Evolutionary conservation across 2,797 vertebrate species (phyloP), one percentile per base, ranked within the genome.

Genomic region (Trichosurus vulpecula): DNA sequence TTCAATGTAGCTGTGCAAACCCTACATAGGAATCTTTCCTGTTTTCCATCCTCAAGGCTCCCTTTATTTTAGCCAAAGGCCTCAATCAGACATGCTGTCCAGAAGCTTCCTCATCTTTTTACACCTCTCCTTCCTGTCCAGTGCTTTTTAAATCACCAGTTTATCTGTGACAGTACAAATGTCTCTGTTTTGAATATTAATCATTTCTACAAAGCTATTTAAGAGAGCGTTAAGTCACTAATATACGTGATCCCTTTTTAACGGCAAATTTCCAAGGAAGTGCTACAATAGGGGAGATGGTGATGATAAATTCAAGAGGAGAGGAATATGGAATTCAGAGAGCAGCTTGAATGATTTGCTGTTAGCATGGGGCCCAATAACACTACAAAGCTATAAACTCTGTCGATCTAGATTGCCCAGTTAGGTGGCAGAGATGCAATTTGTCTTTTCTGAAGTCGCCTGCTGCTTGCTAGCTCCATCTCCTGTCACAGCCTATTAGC

Each of bases 401-500:
- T 98, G 98, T 98, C 98, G 97, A 98, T 98, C 98, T 98, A 98
- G 98, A 98, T 99, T 99, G 98, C 98, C 98, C 98, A 98, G 98
- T 99, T 99, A 99, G 98, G 98, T 99, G 98, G 98, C 98, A 98
- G 98, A 98, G 98, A 99, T 99, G 98, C 98, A 98, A 99, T 99
- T 99, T 99, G 98, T 99, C 98, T 99, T 99, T 98, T 98, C 98
- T 98, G 98, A 98, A 98, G 98, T 98, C 41, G 94, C 98, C 98
- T 99, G 98, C 99, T 99, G 98, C 97, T 99, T 98, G 97, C 98
- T 98, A 98, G 98, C 98, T 99, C 98, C 98, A 98, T 98, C 98
- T 99, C 98, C 98, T 99, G 99, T 99, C 99, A 99, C 98, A 99
- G 98, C 98, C 98, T 99, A 99, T 99, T 99, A 99, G 98, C 98